These are phyloP conservation scores for Nomada hirtipes DNA, from an alignment of 2,888 invertebrate genomes.

Conservation along the genomic window DNA sequence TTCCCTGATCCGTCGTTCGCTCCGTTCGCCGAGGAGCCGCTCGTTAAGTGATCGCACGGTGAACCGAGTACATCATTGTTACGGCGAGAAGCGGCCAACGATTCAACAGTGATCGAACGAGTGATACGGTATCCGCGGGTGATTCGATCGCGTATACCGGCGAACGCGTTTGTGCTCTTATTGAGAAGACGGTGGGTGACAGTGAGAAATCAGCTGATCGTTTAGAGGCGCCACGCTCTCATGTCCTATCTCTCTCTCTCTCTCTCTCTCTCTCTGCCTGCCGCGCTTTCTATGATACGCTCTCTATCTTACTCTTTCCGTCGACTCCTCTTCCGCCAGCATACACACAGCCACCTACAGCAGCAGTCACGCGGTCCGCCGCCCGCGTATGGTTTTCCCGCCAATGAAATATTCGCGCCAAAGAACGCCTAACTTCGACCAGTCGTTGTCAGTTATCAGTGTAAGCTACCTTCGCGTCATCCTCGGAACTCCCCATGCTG, in stretches of 20 bases:
- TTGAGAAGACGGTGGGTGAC: conserved; percentile 60
- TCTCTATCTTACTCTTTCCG: conserved; percentile 1
- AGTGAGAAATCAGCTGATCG: conserved; percentile 74
- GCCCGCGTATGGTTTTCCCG: conserved; percentile 59
- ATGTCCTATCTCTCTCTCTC: conserved; percentile 27
- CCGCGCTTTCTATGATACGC: conserved; percentile 8
- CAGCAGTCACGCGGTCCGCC: conserved; percentile 51
- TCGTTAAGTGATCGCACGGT: neutral
- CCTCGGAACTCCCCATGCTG: neutral
- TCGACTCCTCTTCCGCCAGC: conserved; percentile 25
- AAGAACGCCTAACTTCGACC: neutral
- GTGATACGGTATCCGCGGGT: conserved; percentile 21
- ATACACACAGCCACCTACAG: conserved; percentile 2
- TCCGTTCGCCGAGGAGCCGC: neutral
- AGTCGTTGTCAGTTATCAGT: conserved; percentile 5
- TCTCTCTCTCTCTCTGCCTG: conserved; percentile 11
- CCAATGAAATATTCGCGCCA: conserved; percentile 42
- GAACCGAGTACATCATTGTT: neutral
- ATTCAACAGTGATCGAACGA: conserved; percentile 23
- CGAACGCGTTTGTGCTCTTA: conserved; percentile 42
- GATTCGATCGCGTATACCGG: conserved; percentile 5
- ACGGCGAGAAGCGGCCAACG: neutral
- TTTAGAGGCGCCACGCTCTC: conserved; percentile 65
- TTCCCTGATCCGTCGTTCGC: neutral
- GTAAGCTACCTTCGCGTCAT: neutral